Base-by-base conservation (phyloP, 92 coral and sea anemone genomes). In the Phenganax marumi region DNA sequence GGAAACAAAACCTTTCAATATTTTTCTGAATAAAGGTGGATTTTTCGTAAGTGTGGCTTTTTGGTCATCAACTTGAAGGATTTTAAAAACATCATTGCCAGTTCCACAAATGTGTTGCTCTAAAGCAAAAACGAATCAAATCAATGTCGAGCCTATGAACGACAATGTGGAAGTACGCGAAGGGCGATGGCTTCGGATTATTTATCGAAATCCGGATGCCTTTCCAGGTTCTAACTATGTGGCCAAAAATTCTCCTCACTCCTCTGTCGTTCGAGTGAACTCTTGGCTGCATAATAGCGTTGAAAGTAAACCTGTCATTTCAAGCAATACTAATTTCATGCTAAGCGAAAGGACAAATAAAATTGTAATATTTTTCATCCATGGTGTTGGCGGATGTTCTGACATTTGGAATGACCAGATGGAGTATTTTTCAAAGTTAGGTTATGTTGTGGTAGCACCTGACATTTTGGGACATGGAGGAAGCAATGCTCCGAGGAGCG, bases 301-400 rank as follows among this genome's bases (percentile, higher is more conserved):
- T 26, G 47, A 78, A 0, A 49, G 51, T 50, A 7, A 12, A 16
- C 0, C 25, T 66, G 50, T 19, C 12, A 19, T 78, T 10, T 19
- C 73, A 39, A 51, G 8, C 24, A 18, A 51, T n/a, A 65, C 79
- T 26, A 22, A 47, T 17, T 80, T 70, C 3, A 75, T 79, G 72
- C 81, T 70, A 50, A 80, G 77, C 26, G 86, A 87, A 25, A 77
- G 84, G 52, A 86, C 81, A 57, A 90, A 85, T 74, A 76, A 88
- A 3, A 81, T 95, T 19, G 97, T 91, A 16, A 77, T 95, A 76
- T 95, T 95, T 84, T 95, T 95, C 58, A 86, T 95, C 24, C 98
- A 95, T 51, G 98, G 98, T 8, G 97, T 95, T 33, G 98, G 98
- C 50, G 98, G 98, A 0, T 85, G 97, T 76, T 91, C 98, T 8